Conservation (phyloP, 2,797 vertebrate species). For the Decapterus maruadsi region DNA sequence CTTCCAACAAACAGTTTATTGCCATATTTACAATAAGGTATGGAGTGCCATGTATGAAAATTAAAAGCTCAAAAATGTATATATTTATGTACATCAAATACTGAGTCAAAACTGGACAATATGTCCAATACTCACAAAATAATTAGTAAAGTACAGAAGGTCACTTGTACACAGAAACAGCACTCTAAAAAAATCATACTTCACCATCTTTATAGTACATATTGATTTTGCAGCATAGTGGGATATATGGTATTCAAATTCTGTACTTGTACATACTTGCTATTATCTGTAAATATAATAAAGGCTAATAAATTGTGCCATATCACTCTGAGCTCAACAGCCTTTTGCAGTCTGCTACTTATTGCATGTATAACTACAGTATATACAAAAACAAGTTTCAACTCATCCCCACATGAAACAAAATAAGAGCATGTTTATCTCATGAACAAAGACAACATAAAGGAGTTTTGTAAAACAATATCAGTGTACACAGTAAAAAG, state of each 20-base stretch:
- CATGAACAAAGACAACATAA: slow-evolving; percentile 57
- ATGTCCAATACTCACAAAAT: slow-evolving; percentile 85
- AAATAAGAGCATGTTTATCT: slow-evolving; percentile 51
- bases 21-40: slow-evolving; percentile 80
- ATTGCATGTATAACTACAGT: slow-evolving; percentile 75
- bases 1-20: slow-evolving; percentile 71
- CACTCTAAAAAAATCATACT: slow-evolving; percentile 82
- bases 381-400: slow-evolving; percentile 75
- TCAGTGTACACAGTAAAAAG: slow-evolving; percentile 75
- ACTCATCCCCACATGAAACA: slow-evolving; percentile 48
- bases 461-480: slow-evolving; percentile 65
- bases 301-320: slow-evolving; percentile 80
- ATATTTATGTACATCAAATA: slow-evolving; percentile 75
- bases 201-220: slow-evolving; percentile 77
- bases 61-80: slow-evolving; percentile 78
- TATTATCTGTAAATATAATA: slow-evolving; percentile 69
- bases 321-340: slow-evolving; percentile 63
- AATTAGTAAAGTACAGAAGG: slow-evolving; percentile 87
- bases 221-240: slow-evolving; percentile 81
- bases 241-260: slow-evolving; percentile 74
- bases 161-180: slow-evolving; percentile 87
- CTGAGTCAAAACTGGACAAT: slow-evolving; percentile 81
- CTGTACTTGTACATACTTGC: slow-evolving; percentile 64
- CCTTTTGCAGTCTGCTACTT: slow-evolving; percentile 69
- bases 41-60: slow-evolving; percentile 90